Base-by-base conservation (phyloP, 2,113 vertebrate species). In the Sylvietta virens region DNA sequence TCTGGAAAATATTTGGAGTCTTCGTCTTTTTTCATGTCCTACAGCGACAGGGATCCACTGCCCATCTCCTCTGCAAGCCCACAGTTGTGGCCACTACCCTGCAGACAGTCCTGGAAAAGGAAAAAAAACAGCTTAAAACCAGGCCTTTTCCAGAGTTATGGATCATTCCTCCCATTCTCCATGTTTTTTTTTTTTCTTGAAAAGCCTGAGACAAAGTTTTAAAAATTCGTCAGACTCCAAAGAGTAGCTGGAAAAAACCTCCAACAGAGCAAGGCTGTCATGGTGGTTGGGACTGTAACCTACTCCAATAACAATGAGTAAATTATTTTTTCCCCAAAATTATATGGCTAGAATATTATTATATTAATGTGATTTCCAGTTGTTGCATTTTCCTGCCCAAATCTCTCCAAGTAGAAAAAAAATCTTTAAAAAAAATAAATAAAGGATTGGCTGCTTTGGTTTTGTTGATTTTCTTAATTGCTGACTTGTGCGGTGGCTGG, bases 201-300 rank as follows among this genome's bases (percentile, higher is more conserved):
- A 45, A 73, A 85, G 15, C 0, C 6, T n/a, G 37, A 47, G 30
- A 20, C 0, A 1, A 21, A 40, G 11, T 24, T 77, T 54, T 72
- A 3, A 72, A 77, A 48, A n/a, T 9, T 23, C 7, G 1, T n/a
- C 66, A 50, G 20, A n/a, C 21, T 62, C 33, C 22, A 23, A 67
- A 26, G 4, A n/a, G 4, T 0, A 28, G 2, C 4, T 47, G 4
- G 8, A n/a, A 51, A 60, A 45, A 13, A 1, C 11, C 31, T 78
- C 56, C 33, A 16, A 24, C 7, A n/a, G 28, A 53, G 11, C 12
- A 35, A 71, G 15, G 44, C 28, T 83, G 19, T 37, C 5, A 0
- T 3, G 3, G 28, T 37, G 15, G 10, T 14, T 1, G 4, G 21
- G 21, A 40, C 11, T 42, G 10, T 16, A 26, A 64, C 6, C 11